phyloP scores from a whole-genome alignment of 2,888 invertebrate genomes.

The Microctonus hyperodae region DNA sequence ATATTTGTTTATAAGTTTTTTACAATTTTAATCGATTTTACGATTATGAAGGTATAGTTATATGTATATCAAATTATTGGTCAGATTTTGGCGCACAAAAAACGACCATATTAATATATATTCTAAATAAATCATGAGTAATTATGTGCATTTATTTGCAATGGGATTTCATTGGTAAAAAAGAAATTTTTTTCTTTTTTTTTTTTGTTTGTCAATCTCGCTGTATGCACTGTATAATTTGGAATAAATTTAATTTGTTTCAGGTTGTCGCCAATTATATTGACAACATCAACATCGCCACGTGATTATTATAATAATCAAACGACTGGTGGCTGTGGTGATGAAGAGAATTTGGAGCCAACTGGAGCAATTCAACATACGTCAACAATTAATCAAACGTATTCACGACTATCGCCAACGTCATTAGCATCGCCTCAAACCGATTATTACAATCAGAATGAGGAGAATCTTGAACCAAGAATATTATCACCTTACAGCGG shows the following conservation, averaged over 20 bases:
- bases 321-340: slow-evolving; percentile 58
- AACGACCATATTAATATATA: background rate
- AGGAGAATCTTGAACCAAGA: slow-evolving; percentile 51
- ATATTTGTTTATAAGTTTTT: too few relatives aligned
- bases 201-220: too few relatives aligned
- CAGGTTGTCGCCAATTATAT: slow-evolving; percentile 56
- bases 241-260: slow-evolving; percentile 23
- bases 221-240: background rate
- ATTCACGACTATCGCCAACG: slow-evolving; percentile 52
- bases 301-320: slow-evolving; percentile 53
- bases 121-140: background rate
- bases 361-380: slow-evolving; percentile 30
- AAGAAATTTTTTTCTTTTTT: slow-evolving; percentile 11
- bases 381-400: slow-evolving; percentile 31
- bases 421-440: slow-evolving; percentile 51
- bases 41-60: slow-evolving; percentile 10
- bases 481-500: slow-evolving; percentile 56
- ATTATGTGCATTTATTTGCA: background rate
- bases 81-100: background rate
- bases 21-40: too few relatives aligned
- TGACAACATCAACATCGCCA: slow-evolving; percentile 44
- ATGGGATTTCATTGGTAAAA: background rate
- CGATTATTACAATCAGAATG: slow-evolving; percentile 53
- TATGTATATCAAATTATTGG: background rate
- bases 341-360: slow-evolving; percentile 60